A percentile compares a stretch with the other conserved stretches of the same genome.
These are phyloP conservation scores for Stramonita haemastoma DNA, from an alignment of 2,888 invertebrate genomes.

Conservation along the genomic window DNA sequence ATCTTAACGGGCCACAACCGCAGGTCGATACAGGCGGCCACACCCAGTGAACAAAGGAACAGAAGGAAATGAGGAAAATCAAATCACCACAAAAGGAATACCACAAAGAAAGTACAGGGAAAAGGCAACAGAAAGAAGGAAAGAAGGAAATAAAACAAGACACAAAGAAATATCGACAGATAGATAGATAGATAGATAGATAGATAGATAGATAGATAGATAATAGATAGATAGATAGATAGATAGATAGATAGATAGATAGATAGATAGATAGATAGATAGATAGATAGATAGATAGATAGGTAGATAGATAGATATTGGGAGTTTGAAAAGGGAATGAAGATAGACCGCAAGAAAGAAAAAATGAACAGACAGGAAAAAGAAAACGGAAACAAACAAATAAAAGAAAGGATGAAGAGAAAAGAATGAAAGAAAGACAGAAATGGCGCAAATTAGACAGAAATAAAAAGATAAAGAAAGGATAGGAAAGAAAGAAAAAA, in stretches of 20 bases:
- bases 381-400: background rate
- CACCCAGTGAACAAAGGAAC: background rate
- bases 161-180: too few relatives aligned
- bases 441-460: too few relatives aligned
- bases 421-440: background rate
- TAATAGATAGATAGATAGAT: background rate
- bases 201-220: background rate
- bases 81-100: background rate
- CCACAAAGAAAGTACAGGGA: background rate
- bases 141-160: too few relatives aligned
- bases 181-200: background rate
- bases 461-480: background rate
- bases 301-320: background rate
- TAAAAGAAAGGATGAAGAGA: background rate
- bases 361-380: background rate
- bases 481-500: background rate
- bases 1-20: too few relatives aligned
- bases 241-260: background rate
- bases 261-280: background rate
- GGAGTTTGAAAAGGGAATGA: background rate
- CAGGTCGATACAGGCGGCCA: too few relatives aligned
- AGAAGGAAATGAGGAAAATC: background rate
- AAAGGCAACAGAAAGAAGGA: too few relatives aligned
- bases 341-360: background rate
- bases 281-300: background rate